Base-by-base conservation (phyloP, 2,113 vertebrate species). In the Triplophysa siluroides region DNA sequence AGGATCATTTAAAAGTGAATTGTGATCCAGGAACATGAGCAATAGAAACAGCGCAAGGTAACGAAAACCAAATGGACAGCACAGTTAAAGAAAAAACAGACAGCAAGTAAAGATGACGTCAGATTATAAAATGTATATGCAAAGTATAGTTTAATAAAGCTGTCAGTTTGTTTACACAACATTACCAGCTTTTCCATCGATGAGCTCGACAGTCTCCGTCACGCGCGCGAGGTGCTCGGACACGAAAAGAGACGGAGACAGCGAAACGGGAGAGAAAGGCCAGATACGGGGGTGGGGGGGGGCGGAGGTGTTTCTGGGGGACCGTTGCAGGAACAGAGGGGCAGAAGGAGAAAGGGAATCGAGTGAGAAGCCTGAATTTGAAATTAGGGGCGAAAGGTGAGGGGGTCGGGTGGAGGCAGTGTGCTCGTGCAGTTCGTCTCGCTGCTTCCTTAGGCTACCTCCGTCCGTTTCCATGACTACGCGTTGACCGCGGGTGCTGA, bases 121-220 rank as follows among this genome's bases (percentile, higher is more conserved):
- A 26, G 69, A 83, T 86, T 19, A 52, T 52, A 29, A 58, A 43
- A 65, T 58, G 45, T 43, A 33, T 29, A 63, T 14, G 38, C 18
- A 74, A 54, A 60, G 1, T 61, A 54, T 54, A 43, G 41, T 23
- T 41, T 23, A 9, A 61, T 61, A 12, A 61, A 64, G 74, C 24
- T 54, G 61, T 65, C 61, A 65, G 62, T 65, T 52, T 77, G 62
- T 64, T 50, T 54, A 38, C 33, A 54, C 72, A 76, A 85, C 83
- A 86, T 94, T 95, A 95, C 95, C 94, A 89, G 94, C 91, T 92
- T 93, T 92, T 95, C 94, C 94, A 94, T 95, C 95, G 93, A 91
- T 91, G 94, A 93, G 93, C 90, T 93, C 93, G 92, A 92, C 94
- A 89, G 93, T 94, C 93, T 94, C 93, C 92, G 92, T 92, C 94